These are phyloP conservation scores for Mesaphorura yosii DNA, from an alignment of 1,140 invertebrate species.

Conservation along the genomic window DNA sequence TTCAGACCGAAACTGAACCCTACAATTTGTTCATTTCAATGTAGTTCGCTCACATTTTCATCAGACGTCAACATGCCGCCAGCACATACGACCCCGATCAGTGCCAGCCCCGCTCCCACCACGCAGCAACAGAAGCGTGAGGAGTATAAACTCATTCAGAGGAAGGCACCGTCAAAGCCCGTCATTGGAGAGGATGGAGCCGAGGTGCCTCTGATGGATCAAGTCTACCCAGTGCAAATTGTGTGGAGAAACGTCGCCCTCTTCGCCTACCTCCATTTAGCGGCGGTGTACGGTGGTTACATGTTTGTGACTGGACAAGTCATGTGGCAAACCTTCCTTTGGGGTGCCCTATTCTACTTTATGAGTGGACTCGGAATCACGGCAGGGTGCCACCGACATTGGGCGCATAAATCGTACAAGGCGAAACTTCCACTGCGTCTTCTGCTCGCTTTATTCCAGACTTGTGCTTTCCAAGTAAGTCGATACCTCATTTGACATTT, in stretches of 20 bases:
- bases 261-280: constrained; percentile 30
- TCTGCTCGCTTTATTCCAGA: constrained; percentile 60
- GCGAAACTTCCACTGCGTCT: constrained; percentile 65
- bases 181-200: not conserved
- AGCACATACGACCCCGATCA: not conserved
- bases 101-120: too few relatives aligned
- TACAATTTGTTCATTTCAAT: too few relatives aligned
- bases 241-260: constrained; percentile 33
- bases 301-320: constrained; percentile 26
- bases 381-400: constrained; percentile 76
- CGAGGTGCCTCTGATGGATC: constrained; percentile 3
- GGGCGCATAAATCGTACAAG: constrained; percentile 78
- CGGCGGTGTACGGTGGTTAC: constrained; percentile 27
- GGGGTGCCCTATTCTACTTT: constrained; percentile 20
- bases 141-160: too few relatives aligned
- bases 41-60: too few relatives aligned
- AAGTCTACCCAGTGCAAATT: constrained; percentile 24
- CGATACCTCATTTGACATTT: not conserved
- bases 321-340: constrained; percentile 29
- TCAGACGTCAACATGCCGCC: too few relatives aligned
- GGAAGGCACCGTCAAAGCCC: not conserved
- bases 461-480: constrained; percentile 65
- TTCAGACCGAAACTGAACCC: too few relatives aligned
- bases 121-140: not conserved
- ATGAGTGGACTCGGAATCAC: constrained; percentile 58